phyloP scores from a whole-genome alignment of 2,888 invertebrate species.

The Elgonia sp. region DNA sequence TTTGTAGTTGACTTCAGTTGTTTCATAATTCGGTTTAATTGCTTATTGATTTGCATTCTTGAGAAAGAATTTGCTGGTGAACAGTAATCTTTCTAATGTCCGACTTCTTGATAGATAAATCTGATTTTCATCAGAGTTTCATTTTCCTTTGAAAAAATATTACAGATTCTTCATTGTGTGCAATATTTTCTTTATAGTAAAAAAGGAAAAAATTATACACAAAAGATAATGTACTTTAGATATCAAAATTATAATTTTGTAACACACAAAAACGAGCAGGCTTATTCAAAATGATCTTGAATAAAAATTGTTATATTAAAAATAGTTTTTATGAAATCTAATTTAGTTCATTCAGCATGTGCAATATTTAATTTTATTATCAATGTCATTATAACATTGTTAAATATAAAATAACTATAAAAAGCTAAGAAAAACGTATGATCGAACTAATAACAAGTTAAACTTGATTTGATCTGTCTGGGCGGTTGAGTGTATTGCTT shows the following conservation, averaged over 20 bases:
- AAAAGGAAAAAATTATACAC: too few relatives aligned
- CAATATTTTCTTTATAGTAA: too few relatives aligned
- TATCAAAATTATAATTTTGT: too few relatives aligned
- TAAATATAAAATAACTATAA: not conserved
- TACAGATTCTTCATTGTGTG: not conserved
- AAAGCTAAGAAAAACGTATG: not conserved
- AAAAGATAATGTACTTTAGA: too few relatives aligned
- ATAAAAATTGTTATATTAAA: too few relatives aligned
- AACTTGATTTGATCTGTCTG: conserved; percentile 58
- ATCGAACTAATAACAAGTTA: conserved; percentile 47
- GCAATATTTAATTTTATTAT: too few relatives aligned
- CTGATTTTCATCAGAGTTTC: conserved; percentile 45
- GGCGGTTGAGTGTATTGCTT: conserved; percentile 52
- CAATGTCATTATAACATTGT: not conserved
- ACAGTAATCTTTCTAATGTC: conserved; percentile 51
- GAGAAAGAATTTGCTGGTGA: conserved; percentile 38
- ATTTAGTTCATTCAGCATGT: too few relatives aligned
- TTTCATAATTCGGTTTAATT: conserved; percentile 65
- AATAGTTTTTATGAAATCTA: too few relatives aligned
- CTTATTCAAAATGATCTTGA: too few relatives aligned
- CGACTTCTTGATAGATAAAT: conserved; percentile 43
- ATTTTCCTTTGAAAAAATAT: conserved; percentile 27
- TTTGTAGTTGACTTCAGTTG: conserved; percentile 48
- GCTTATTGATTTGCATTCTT: conserved; percentile 68
- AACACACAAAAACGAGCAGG: too few relatives aligned